Base-by-base conservation (phyloP, 2,797 vertebrate genomes). In the Craterocephalus amniculus region DNA sequence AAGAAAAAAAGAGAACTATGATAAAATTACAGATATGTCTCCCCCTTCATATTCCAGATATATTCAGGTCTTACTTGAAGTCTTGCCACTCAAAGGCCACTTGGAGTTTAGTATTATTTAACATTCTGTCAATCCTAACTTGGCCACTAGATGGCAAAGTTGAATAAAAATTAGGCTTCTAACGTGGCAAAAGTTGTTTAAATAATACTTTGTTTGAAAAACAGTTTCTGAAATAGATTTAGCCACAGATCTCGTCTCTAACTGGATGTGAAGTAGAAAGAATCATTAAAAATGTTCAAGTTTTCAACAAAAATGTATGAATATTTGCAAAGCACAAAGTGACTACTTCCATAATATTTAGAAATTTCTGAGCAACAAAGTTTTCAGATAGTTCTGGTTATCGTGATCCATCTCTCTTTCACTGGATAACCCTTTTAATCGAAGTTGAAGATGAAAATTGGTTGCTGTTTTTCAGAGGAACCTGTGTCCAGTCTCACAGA, bases 61-160 rank as follows among this genome's bases (percentile, higher is more conserved):
- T 63, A 0, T 32, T 60, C 32, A 8, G 18, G 3, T 3, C 7
- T n/a, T 18, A 58, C 31, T 62, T 26, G 0, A 20, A 4, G 7
- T 29, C 43, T 48, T 55, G 6, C 67, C 77, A 74, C 48, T 72
- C 82, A 54, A 43, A 55, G 75, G 73, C 58, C 36, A 64, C 48
- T 61, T 38, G 36, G 38, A 65, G 64, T 4, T 16, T 40, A 40
- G 3, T n/a, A 20, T 45, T 45, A n/a, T 18, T n/a, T n/a, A 70
- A 74, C 10, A 22, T 24, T 45, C 20, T 20, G 9, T 26, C 26
- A 27, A 76, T 74, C 52, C 20, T 4, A 40, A 32, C 49, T 2
- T 5, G 24, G 29, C 81, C 91, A 85, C 80, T 79, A 83, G 90
- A 74, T 84, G 88, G 87, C 60, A 54, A 45, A 34, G 76, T 73